Evolutionary conservation across 2,113 vertebrate genomes (phyloP).

Genomic region (Saiga tatarica): DNA sequence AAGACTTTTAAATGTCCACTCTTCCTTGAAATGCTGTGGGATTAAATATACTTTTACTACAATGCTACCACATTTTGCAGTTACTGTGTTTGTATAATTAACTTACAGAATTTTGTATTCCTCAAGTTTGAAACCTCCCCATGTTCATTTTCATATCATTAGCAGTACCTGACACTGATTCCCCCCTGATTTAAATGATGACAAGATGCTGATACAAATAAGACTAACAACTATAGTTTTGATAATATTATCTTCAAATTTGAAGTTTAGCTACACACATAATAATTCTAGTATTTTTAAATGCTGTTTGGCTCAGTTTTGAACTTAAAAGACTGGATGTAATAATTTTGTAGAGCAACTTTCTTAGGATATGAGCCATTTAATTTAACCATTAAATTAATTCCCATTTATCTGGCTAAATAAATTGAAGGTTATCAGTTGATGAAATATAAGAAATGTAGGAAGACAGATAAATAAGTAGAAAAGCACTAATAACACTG

Average conservation of each 20-base stretch:
- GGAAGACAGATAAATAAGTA: background rate
- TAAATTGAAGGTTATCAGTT: background rate
- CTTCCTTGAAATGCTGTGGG: background rate
- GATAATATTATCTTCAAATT: background rate
- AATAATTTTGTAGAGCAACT: background rate
- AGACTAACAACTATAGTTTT: background rate
- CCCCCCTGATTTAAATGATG: background rate
- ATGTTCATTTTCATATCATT: background rate
- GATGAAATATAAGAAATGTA: background rate
- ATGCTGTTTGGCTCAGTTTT: constrained; percentile 36
- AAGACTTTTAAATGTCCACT: background rate
- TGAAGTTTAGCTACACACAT: background rate
- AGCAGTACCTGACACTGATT: background rate
- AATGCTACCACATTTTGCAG: background rate
- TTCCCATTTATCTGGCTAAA: background rate
- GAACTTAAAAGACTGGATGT: background rate
- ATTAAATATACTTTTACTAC: background rate
- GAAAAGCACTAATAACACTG: background rate
- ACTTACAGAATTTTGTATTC: background rate
- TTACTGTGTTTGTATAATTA: background rate
- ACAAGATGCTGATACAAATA: background rate
- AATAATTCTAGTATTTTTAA: constrained; percentile 39
- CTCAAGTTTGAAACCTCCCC: background rate
- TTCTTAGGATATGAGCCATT: background rate
- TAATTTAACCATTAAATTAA: background rate